Evolutionary conservation across 2,888 invertebrate species (phyloP).

Genomic region (Cylloceria caligata): DNA sequence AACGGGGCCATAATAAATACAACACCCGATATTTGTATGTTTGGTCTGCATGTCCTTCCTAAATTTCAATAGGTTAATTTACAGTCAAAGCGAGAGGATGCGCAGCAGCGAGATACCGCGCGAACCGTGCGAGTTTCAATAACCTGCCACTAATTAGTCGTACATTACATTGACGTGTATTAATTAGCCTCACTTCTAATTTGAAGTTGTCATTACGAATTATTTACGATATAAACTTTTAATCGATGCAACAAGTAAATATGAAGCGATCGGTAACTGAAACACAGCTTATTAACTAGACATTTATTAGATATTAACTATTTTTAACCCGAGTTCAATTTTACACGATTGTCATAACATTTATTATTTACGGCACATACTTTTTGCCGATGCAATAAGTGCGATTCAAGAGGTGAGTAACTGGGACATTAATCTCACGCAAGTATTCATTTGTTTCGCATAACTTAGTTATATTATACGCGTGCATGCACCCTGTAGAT

Average conservation of each 20-base stretch:
- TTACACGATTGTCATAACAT: neutral
- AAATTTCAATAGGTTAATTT: too few relatives aligned
- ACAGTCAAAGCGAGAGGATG: too few relatives aligned
- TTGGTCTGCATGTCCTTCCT: too few relatives aligned
- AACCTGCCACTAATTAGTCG: too few relatives aligned
- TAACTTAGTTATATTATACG: neutral
- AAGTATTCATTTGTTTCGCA: neutral
- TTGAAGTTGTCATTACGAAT: neutral
- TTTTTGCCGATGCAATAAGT: neutral
- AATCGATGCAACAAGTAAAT: neutral
- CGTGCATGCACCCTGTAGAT: constrained; percentile 19
- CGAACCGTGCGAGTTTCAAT: too few relatives aligned
- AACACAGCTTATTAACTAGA: neutral
- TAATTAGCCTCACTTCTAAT: neutral
- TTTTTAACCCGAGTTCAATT: neutral
- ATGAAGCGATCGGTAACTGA: neutral
- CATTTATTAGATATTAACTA: neutral
- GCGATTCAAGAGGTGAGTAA: neutral
- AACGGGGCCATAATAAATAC: too few relatives aligned
- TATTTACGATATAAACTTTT: neutral
- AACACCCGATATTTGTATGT: too few relatives aligned
- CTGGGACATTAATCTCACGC: constrained; percentile 19
- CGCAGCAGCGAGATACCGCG: too few relatives aligned
- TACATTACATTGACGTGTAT: neutral
- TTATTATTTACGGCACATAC: neutral